A percentile compares a stretch with the other conserved stretches of the same genome.
Conservation (phyloP, 2,888 invertebrate genomes). For the Rotaria magnacalcarata region DNA sequence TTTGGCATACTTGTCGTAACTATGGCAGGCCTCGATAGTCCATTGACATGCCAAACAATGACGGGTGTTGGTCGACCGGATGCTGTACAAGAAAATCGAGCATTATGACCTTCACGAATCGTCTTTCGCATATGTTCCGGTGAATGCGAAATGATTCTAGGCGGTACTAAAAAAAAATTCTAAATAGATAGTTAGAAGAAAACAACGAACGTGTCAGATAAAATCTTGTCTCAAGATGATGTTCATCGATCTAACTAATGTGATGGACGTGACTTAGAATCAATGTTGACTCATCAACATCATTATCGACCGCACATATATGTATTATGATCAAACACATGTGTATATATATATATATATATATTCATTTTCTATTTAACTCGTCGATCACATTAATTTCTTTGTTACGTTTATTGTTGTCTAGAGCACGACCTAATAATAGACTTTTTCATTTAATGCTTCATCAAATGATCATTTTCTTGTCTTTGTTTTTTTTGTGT, state of each 20-base stretch:
- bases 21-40: background rate
- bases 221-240: background rate
- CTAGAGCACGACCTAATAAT: background rate
- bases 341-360: background rate
- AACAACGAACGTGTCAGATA: background rate
- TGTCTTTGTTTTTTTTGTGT: slow-evolving; percentile 5
- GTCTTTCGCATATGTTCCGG: background rate
- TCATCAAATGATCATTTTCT: slow-evolving; percentile 16
- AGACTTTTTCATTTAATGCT: slow-evolving; percentile 29
- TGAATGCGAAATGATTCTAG: slow-evolving; percentile 18
- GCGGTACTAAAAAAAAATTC: background rate
- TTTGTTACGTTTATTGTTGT: slow-evolving; percentile 20
- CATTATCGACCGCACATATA: background rate
- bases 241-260: slow-evolving; percentile 18
- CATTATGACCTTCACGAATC: slow-evolving; percentile 4
- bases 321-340: background rate
- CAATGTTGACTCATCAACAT: background rate
- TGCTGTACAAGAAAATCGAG: slow-evolving; percentile 27
- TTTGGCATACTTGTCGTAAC: background rate
- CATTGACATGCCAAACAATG: slow-evolving; percentile 21
- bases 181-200: background rate
- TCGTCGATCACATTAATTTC: slow-evolving; percentile 14
- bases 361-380: slow-evolving; percentile 9
- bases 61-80: slow-evolving; percentile 20
- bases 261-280: slow-evolving; percentile 2